Percentiles rank a stretch among this genome's conserved stretches.
These are phyloP conservation scores for Busseola fusca DNA, from an alignment of 2,888 invertebrate genomes.

Conservation along the genomic window DNA sequence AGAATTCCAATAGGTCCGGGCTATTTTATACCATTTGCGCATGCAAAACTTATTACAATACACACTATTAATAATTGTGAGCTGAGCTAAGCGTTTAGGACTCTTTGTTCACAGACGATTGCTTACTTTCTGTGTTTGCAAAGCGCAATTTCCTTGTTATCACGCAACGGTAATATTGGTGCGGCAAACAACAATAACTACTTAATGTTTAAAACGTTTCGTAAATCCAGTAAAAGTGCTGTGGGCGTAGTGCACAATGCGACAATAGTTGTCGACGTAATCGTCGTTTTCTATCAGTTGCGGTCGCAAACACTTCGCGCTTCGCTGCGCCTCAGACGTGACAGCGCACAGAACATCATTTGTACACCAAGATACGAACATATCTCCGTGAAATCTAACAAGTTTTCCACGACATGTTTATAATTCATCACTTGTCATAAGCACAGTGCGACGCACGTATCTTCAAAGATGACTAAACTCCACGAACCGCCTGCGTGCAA, in stretches of 20 bases:
- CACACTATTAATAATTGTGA: constrained; percentile 31
- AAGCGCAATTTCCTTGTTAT: constrained; percentile 77
- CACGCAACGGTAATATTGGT: constrained; percentile 74
- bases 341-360: constrained; percentile 68
- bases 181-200: constrained; percentile 73
- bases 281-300: constrained; percentile 87
- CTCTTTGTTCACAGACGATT: constrained; percentile 59
- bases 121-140: constrained; percentile 62
- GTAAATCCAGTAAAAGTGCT: constrained; percentile 86
- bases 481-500: constrained; percentile 7
- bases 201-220: constrained; percentile 81
- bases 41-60: constrained; percentile 36
- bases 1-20: constrained; percentile 42
- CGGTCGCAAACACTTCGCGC: constrained; percentile 85
- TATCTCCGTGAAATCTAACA: constrained; percentile 44
- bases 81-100: constrained; percentile 17
- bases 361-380: constrained; percentile 60
- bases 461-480: constrained; percentile 37
- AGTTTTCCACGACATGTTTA: constrained; percentile 32
- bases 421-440: constrained; percentile 25
- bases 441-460: constrained; percentile 8
- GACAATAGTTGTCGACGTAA: constrained; percentile 85
- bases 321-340: constrained; percentile 74
- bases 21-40: constrained; percentile 39
- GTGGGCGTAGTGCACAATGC: constrained; percentile 83